A percentile compares a stretch with the other conserved stretches of the same genome.
Evolutionary conservation across 1,140 invertebrate genomes (phyloP).

Genomic region (Meloidogyne chitwoodi): DNA sequence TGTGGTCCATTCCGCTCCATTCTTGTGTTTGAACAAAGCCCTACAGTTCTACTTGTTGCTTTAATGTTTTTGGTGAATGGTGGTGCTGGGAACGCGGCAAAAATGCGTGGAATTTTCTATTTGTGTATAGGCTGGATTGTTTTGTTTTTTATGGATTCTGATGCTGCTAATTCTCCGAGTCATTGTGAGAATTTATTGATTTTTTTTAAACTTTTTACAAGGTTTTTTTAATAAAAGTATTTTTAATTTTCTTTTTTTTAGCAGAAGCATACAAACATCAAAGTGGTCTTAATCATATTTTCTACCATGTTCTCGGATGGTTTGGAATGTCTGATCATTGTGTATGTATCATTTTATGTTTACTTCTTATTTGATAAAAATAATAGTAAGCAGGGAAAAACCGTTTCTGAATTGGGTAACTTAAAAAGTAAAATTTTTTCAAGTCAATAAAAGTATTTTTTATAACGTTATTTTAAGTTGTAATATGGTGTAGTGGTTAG

Average conservation of each 20-base stretch:
- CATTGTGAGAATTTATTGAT: slow-evolving; percentile 38
- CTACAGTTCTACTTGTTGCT: slow-evolving; percentile 62
- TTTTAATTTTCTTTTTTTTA: slow-evolving; percentile 21
- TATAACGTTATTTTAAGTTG: too few species aligned
- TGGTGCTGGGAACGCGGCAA: slow-evolving; percentile 58
- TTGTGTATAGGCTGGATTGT: slow-evolving; percentile 62
- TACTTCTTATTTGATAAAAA: too few species aligned
- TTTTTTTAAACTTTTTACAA: neutral
- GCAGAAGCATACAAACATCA: slow-evolving; percentile 59
- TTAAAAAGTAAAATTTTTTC: too few species aligned
- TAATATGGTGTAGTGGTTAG: too few species aligned
- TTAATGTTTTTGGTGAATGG: slow-evolving; percentile 61
- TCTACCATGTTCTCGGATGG: slow-evolving; percentile 62
- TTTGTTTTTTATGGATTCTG: slow-evolving; percentile 64
- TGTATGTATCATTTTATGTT: neutral
- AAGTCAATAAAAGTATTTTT: too few species aligned
- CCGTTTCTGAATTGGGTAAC: too few species aligned
- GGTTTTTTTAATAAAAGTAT: too few species aligned
- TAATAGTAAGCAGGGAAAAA: too few species aligned
- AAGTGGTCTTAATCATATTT: slow-evolving; percentile 62
- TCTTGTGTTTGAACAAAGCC: slow-evolving; percentile 64
- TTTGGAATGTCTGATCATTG: slow-evolving; percentile 64
- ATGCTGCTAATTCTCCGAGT: slow-evolving; percentile 58
- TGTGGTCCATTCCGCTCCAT: slow-evolving; percentile 63
- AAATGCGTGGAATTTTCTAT: slow-evolving; percentile 62